These are phyloP conservation scores for Drosophila cognata DNA, from an alignment of 2,888 invertebrate genomes.

Conservation along the genomic window DNA sequence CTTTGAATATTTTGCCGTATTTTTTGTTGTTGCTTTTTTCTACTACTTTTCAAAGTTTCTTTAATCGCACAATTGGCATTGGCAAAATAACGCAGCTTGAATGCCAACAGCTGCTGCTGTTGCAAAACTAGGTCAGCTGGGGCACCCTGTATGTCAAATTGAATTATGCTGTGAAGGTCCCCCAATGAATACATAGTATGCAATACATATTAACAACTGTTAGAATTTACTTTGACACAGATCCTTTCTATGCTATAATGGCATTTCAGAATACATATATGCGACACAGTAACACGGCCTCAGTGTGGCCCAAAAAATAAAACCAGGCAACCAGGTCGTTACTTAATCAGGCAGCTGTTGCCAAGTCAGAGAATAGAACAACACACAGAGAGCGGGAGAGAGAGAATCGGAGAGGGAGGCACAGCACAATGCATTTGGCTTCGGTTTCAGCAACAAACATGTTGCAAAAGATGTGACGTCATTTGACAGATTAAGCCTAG, in stretches of 20 bases:
- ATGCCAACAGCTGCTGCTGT: conserved; percentile 48
- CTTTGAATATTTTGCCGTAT: background rate
- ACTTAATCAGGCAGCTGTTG: conserved; percentile 69
- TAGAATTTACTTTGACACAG: conserved; percentile 56
- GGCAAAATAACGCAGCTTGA: conserved; percentile 34
- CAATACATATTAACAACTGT: conserved; percentile 41
- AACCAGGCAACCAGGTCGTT: conserved; percentile 71
- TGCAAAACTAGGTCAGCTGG: conserved; percentile 38
- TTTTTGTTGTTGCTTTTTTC: background rate
- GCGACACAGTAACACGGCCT: conserved; percentile 75
- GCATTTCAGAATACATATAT: conserved; percentile 20
- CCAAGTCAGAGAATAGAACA: conserved; percentile 38
- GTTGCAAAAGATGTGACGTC: conserved; percentile 69
- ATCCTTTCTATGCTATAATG: conserved; percentile 37
- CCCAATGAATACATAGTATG: conserved; percentile 9
- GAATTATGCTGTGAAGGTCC: conserved; percentile 65
- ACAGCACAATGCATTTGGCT: conserved; percentile 18
- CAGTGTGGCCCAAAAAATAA: conserved; percentile 60
- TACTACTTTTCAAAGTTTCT: conserved; percentile 2
- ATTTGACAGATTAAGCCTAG: conserved; percentile 48
- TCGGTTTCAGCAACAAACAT: conserved; percentile 37
- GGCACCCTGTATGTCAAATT: conserved; percentile 61
- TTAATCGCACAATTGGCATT: conserved; percentile 32
- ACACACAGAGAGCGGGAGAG: background rate
- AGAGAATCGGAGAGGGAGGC: conserved; percentile 5